Evolutionary conservation across 2,797 vertebrate genomes (phyloP).

Genomic region (Lacerta viridis): DNA sequence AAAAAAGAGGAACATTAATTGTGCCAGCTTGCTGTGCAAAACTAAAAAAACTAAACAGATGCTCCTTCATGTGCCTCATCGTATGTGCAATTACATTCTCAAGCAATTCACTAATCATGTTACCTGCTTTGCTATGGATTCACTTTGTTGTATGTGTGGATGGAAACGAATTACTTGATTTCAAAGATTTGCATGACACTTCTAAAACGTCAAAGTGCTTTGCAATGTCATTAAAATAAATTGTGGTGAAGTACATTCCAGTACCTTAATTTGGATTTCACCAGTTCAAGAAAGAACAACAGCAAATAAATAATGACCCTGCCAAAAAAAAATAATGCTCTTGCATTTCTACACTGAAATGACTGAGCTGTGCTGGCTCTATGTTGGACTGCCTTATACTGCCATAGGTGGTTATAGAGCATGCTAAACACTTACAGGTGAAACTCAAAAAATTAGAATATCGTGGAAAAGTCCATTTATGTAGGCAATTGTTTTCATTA

Average conservation of each 20-base stretch:
- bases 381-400: too few relatives aligned
- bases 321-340: too few relatives aligned
- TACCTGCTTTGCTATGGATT: background rate
- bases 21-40: background rate
- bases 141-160: background rate
- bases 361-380: too few relatives aligned
- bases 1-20: background rate
- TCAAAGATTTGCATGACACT: background rate
- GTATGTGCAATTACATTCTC: background rate
- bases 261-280: background rate
- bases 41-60: background rate
- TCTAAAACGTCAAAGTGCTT: background rate
- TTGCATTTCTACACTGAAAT: too few relatives aligned
- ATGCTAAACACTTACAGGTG: too few relatives aligned
- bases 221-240: background rate
- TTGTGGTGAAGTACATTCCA: too few relatives aligned
- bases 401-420: too few relatives aligned
- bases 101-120: background rate
- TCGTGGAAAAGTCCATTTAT: too few relatives aligned
- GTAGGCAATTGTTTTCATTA: too few relatives aligned
- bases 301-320: too few relatives aligned
- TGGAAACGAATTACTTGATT: background rate
- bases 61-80: background rate
- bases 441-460: too few relatives aligned
- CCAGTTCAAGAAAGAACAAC: conserved; percentile 7